phyloP scores from a whole-genome alignment of 2,888 invertebrate species.

The Agrilus cyanescens region DNA sequence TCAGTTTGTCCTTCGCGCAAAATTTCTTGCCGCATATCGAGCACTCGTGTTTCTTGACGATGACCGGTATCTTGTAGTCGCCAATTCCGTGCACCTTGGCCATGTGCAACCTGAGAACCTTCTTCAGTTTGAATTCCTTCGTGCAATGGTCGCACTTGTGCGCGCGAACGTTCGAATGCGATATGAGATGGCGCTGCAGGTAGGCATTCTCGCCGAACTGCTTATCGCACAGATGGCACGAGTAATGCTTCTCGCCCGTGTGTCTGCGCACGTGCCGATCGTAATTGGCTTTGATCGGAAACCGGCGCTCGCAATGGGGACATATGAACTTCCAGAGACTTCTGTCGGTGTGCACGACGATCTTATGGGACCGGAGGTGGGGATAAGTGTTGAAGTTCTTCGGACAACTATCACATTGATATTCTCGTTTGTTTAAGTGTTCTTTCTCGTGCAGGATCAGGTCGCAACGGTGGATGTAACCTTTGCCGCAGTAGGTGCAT shows the following conservation, averaged over 20 bases:
- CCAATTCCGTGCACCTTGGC: conserved; percentile 35
- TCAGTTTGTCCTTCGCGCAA: conserved; percentile 23
- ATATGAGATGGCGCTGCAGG: conserved; percentile 16
- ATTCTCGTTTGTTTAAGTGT: conserved; percentile 23
- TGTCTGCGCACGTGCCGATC: conserved; percentile 17
- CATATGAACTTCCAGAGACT: conserved; percentile 21
- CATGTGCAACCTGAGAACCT: conserved; percentile 38
- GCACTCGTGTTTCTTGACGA: conserved; percentile 30
- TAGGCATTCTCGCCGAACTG: conserved; percentile 15
- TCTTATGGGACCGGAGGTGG: conserved; percentile 23
- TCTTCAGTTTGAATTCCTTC: conserved; percentile 37
- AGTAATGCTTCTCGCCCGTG: conserved; percentile 16
- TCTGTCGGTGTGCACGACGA: conserved; percentile 27
- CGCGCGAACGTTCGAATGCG: conserved; percentile 16
- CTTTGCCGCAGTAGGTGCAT: conserved; percentile 32
- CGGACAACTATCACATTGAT: conserved; percentile 23
- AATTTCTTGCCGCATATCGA: conserved; percentile 31
- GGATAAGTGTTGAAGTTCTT: conserved; percentile 27
- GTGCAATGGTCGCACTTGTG: conserved; percentile 36
- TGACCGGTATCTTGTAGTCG: conserved; percentile 25
- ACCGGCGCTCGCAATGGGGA: conserved; percentile 14
- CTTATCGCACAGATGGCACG: conserved; percentile 17
- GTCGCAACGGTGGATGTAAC: conserved; percentile 26
- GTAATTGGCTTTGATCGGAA: conserved; percentile 15
- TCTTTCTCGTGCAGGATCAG: conserved; percentile 24